A percentile compares a stretch with the other conserved stretches of the same genome.
These are phyloP conservation scores for Marisa cornuarietis DNA, from an alignment of 1,140 invertebrate genomes.

Conservation along the genomic window DNA sequence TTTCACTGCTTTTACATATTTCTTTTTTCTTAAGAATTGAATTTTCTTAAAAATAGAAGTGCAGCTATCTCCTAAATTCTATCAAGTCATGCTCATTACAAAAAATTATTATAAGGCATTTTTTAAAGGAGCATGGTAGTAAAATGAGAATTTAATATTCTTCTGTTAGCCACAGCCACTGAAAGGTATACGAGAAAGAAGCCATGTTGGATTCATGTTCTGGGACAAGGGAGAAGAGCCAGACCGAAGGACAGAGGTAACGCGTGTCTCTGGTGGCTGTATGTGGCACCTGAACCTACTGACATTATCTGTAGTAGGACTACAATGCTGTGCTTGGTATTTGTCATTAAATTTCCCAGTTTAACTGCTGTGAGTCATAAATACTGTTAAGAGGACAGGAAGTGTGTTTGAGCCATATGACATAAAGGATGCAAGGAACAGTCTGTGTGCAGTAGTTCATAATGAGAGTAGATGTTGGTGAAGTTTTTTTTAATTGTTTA, in stretches of 20 bases:
- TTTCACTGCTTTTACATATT: too few species aligned
- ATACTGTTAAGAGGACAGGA: neutral
- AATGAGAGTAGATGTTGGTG: too few species aligned
- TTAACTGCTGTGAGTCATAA: too few species aligned
- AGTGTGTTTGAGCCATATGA: conserved; percentile 10
- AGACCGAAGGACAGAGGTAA: conserved; percentile 54
- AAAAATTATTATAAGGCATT: neutral
- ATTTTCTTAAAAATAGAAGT: neutral
- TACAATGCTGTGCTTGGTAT: too few species aligned
- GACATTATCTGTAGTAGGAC: too few species aligned
- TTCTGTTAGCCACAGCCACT: conserved; percentile 76
- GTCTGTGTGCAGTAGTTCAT: too few species aligned
- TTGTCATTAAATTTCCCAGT: too few species aligned
- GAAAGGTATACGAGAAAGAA: conserved; percentile 77
- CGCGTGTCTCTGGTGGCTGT: neutral
- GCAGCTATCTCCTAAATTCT: neutral
- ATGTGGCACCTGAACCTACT: too few species aligned
- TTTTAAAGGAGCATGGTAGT: conserved; percentile 1
- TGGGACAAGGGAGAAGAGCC: conserved; percentile 57
- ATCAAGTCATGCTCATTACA: neutral
- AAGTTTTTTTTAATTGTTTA: conserved; percentile 45
- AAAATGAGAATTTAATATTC: conserved; percentile 25
- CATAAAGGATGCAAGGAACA: too few species aligned
- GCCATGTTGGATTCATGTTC: conserved; percentile 73
- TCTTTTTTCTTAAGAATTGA: too few species aligned